Evolutionary conservation across 2,888 invertebrate species (phyloP), one percentile per base, ranked within the genome.

Genomic region (Lordiphosa fenestrarum): DNA sequence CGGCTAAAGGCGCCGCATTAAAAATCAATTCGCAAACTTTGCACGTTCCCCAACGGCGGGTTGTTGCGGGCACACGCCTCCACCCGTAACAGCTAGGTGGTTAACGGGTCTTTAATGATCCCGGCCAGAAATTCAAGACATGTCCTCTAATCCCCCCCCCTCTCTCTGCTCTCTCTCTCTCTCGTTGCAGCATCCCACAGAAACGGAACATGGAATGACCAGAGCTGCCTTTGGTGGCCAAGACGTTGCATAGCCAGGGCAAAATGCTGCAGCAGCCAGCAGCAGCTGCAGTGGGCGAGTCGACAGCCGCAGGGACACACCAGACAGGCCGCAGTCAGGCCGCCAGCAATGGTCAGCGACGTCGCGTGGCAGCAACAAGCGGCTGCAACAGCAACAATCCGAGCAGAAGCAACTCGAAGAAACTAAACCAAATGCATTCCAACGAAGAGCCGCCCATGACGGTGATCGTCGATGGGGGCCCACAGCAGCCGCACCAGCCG

Each of bases 361-460:
- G 76, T 68, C 62, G 77, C 74, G 66, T 71, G 64, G 77, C 73
- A 73, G 51, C 49, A 56, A 10, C 51, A 66, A 10, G 38, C 44
- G 54, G 30, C 33, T 58, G 39, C 37, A 64, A 3, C 50, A 73
- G 33, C 53, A 53, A 38, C 48, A 60, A n/a, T 48, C 44, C 35
- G 23, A 72, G 10, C 42, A 69, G 10, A 44, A 65, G 35, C 53
- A 71, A 35, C 53, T 73, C 58, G 68, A 46, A 72, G 53, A 65
- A 53, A 63, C 33, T 65, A 65, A 60, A 69, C 46, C 80, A 70
- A 75, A 87, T 87, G 86, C 87, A 86, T 87, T 86, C 86, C 86
- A 86, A 77, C 73, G 84, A 83, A 65, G 85, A 85, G 66, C 72
- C 84, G 25, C 77, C 82, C 35, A 71, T 76, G 85, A 69, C 73